Evolutionary conservation across 2,113 vertebrate genomes (phyloP).

Genomic region (Oreochromis spilurus): DNA sequence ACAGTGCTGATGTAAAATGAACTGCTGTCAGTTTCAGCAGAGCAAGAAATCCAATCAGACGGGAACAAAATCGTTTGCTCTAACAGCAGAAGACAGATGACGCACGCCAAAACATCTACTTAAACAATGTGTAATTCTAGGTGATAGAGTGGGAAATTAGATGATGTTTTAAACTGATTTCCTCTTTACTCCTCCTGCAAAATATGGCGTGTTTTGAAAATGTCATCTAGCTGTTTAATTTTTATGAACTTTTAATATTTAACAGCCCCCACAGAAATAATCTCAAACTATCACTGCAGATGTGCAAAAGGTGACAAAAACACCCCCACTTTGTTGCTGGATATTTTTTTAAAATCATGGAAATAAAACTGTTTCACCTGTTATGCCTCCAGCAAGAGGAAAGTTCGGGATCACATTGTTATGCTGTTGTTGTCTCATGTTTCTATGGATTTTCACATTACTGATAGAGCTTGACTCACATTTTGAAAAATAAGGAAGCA

Average conservation of each 20-base stretch:
- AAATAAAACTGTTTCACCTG: background rate
- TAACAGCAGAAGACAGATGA: background rate
- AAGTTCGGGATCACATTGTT: background rate
- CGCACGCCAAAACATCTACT: background rate
- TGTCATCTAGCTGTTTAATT: background rate
- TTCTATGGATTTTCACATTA: background rate
- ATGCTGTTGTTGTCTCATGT: background rate
- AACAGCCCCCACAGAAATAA: background rate
- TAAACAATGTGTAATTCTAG: background rate
- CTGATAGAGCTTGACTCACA: background rate
- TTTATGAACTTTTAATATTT: background rate
- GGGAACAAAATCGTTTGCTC: background rate
- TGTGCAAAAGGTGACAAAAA: background rate
- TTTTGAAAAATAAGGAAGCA: background rate
- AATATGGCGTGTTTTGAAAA: background rate
- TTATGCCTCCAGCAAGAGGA: background rate
- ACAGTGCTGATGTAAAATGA: constrained; percentile 12
- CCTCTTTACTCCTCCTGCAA: background rate
- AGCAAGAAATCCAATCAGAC: background rate
- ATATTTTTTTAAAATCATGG: background rate
- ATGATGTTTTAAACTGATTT: background rate
- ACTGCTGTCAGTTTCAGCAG: background rate
- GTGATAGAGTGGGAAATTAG: background rate
- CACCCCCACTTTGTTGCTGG: background rate
- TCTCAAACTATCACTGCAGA: background rate